These are phyloP conservation scores for Lymantria monacha DNA, from an alignment of 2,888 invertebrate species.

Conservation along the genomic window DNA sequence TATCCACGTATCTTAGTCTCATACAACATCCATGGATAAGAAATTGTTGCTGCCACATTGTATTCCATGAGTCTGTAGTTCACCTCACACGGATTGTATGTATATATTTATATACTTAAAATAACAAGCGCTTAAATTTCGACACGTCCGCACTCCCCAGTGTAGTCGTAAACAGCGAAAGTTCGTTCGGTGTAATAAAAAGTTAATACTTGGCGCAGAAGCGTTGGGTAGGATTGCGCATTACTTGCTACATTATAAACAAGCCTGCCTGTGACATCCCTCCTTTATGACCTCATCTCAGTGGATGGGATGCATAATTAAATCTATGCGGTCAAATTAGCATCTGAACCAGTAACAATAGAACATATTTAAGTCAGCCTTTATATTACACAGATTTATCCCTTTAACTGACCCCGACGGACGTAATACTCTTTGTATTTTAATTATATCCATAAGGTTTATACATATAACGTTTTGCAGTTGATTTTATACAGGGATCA, in stretches of 20 bases:
- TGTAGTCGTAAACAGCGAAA: slow-evolving; percentile 66
- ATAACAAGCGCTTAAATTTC: slow-evolving; percentile 50
- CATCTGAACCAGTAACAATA: slow-evolving; percentile 74
- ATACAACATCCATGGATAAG: too few relatives aligned
- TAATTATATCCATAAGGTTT: too few relatives aligned
- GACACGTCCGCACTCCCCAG: slow-evolving; percentile 52
- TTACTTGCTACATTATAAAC: slow-evolving; percentile 80
- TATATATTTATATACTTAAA: slow-evolving; percentile 11
- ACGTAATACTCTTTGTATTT: too few relatives aligned
- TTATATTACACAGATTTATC: too few relatives aligned
- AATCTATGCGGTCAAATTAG: slow-evolving; percentile 81
- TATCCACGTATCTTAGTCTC: too few relatives aligned
- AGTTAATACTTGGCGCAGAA: slow-evolving; percentile 70
- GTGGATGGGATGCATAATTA: slow-evolving; percentile 79
- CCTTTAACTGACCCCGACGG: too few relatives aligned
- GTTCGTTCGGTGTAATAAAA: slow-evolving; percentile 75
- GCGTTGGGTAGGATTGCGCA: slow-evolving; percentile 68
- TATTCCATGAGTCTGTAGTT: too few relatives aligned
- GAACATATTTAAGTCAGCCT: slow-evolving; percentile 45
- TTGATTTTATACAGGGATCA: too few relatives aligned
- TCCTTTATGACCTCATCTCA: slow-evolving; percentile 70
- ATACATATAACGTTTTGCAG: too few relatives aligned
- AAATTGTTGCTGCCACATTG: too few relatives aligned
- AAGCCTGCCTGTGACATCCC: slow-evolving; percentile 74
- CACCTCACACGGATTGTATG: too few relatives aligned